Evolutionary conservation across 1,140 invertebrate species (phyloP), one percentile per base, ranked within the genome.

Genomic region (Drosophila micromelanica): DNA sequence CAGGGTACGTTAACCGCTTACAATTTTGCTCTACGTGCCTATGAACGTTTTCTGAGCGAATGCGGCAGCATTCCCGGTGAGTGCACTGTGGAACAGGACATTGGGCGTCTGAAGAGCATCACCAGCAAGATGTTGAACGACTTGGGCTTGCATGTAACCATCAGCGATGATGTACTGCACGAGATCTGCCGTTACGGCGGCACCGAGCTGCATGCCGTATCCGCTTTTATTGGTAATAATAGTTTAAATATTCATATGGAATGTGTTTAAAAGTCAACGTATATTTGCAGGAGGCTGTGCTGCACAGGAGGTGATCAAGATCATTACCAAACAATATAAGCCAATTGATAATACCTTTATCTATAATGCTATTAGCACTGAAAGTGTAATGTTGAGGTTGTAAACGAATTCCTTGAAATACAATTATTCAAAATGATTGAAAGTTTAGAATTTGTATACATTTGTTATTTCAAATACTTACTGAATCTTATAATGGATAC

Each of bases 261-360:
- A 15, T 17, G n/a, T 8, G 15, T n/a, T 13, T 48, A 13, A 37
- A 17, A 6, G 23, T 23, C 2, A 42, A 13, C 30, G 49, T 42
- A 11, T 20, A 17, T 5, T 92, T 92, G 11, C 73, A 94, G 95
- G 96, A 76, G 99, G 98, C 2, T 96, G 97, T 91, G 96, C 96
- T 40, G 98, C 98, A 11, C 99, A 99, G 82, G 99, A 99, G 93
- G 95, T 95, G 3, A 99, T 99, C 61, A 99, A 99, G 94, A 93
- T 99, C n/a, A 95, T 99, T 46, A 99, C 99, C 1, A 95, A 95
- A 81, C 99, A 99, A 93, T 99, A 99, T 92, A 96, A 98, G 89
- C 98, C 98, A 9, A 94, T 99, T 40, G 96, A 99, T 92, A 99
- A 99, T 93, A 98, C 97, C 1, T 97, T 98, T 92, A 96, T 99